These are phyloP conservation scores for Lobophora halterata DNA, from an alignment of 2,888 invertebrate genomes.

Conservation along the genomic window DNA sequence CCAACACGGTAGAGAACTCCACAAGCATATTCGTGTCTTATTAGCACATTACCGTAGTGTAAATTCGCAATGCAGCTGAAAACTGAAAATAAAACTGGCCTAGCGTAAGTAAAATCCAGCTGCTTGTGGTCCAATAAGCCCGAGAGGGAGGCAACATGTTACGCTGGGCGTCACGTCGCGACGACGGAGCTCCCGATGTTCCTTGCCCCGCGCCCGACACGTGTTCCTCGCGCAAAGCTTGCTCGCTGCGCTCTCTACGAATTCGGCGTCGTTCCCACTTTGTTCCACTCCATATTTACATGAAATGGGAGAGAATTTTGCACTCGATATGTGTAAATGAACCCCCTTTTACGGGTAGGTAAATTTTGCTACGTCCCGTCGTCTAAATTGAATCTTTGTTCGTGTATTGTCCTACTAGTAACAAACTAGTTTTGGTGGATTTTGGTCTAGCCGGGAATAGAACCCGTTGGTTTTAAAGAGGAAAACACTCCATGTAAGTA, in stretches of 20 bases:
- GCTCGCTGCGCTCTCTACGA: constrained; percentile 54
- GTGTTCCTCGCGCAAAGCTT: constrained; percentile 62
- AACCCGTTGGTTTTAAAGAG: no score
- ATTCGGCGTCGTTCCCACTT: constrained; percentile 61
- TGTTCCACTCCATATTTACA: constrained; percentile 69
- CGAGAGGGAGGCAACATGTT: constrained; percentile 62
- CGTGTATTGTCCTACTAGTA: constrained; percentile 4
- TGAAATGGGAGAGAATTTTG: constrained; percentile 56
- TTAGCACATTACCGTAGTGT: no score
- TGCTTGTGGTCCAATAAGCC: constrained; percentile 9
- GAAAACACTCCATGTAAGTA: no score
- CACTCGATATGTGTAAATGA: constrained; percentile 52
- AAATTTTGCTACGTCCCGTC: constrained; percentile 18
- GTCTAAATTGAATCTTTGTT: constrained; percentile 5
- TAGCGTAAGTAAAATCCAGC: constrained; percentile 1
- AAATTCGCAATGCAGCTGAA: no score
- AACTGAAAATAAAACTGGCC: no score
- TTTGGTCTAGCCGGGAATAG: no score
- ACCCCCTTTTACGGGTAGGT: constrained; percentile 37
- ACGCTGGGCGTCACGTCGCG: constrained; percentile 58
- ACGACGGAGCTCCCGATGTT: constrained; percentile 30
- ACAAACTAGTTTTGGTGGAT: no score
- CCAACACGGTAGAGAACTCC: no score
- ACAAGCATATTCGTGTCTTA: no score
- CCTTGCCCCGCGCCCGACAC: constrained; percentile 51